Evolutionary conservation across 1,140 invertebrate genomes (phyloP).

Genomic region (Bombus waltoni): DNA sequence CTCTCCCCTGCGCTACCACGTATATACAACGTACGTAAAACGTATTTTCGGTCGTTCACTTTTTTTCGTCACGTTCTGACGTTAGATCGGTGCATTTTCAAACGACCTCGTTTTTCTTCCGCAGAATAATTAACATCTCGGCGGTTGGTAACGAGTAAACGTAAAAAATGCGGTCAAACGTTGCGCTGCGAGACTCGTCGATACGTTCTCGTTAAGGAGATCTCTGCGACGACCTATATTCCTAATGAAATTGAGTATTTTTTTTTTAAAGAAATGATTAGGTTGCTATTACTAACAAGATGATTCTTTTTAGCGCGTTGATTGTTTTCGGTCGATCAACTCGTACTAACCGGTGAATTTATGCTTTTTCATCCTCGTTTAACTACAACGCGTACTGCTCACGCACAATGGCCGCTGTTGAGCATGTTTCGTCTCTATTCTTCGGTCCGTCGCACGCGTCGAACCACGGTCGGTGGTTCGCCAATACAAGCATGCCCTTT

Average conservation of each 20-base stretch:
- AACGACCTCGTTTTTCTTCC: constrained; percentile 2
- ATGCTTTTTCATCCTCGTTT: background rate
- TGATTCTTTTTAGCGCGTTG: too few species aligned
- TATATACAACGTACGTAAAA: background rate
- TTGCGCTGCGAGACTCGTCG: background rate
- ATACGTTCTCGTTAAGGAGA: constrained; percentile 10
- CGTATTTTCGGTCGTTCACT: background rate
- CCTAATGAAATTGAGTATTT: background rate
- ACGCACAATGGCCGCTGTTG: constrained; percentile 23
- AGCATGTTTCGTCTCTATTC: constrained; percentile 12
- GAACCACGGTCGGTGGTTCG: constrained; percentile 2
- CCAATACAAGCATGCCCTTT: constrained; percentile 24
- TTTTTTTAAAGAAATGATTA: background rate
- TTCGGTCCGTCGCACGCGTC: background rate
- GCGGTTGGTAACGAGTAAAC: background rate
- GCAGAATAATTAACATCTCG: constrained; percentile 31
- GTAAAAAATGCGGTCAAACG: constrained; percentile 19
- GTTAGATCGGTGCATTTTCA: background rate
- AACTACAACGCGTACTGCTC: background rate
- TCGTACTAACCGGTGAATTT: background rate
- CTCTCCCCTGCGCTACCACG: background rate
- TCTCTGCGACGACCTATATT: constrained; percentile 13
- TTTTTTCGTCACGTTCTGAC: background rate
- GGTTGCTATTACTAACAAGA: background rate
- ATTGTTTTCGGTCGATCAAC: background rate